These are phyloP conservation scores for Ectemnius continuus DNA, from an alignment of 2,888 invertebrate species.

Conservation along the genomic window DNA sequence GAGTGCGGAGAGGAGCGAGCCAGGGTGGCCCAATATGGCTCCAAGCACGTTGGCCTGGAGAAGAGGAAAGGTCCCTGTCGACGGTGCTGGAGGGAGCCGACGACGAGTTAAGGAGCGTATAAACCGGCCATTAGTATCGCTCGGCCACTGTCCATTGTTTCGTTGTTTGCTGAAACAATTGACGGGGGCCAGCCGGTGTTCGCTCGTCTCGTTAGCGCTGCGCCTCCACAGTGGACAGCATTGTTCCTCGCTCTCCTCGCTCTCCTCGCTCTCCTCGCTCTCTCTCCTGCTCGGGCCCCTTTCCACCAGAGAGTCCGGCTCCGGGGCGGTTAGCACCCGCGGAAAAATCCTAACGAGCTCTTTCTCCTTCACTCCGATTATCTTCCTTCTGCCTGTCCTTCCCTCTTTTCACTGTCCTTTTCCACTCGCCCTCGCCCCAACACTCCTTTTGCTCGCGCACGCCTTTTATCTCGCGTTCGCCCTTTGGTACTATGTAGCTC, in stretches of 20 bases:
- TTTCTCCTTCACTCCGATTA: constrained; percentile 10
- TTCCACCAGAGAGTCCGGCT: too few relatives aligned
- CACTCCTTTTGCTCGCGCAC: constrained; percentile 31
- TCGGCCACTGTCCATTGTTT: constrained; percentile 75
- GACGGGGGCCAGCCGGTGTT: constrained; percentile 75
- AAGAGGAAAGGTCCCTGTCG: constrained; percentile 28
- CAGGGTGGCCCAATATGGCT: constrained; percentile 54
- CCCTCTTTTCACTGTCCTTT: constrained; percentile 5
- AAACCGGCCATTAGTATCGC: constrained; percentile 67
- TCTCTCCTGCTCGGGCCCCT: constrained; percentile 48
- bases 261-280: too few relatives aligned
- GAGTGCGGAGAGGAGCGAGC: constrained; percentile 23
- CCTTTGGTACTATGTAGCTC: constrained; percentile 15
- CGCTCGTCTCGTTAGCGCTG: constrained; percentile 10
- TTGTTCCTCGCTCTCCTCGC: constrained; percentile 35
- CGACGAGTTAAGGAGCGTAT: constrained; percentile 70
- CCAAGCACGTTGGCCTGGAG: constrained; percentile 34
- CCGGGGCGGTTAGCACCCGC: constrained; percentile 11
- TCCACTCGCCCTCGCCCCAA: not conserved
- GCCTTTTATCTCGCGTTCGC: constrained; percentile 14
- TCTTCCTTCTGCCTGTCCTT: constrained; percentile 1
- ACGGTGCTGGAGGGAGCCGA: constrained; percentile 39
- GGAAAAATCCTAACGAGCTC: constrained; percentile 10
- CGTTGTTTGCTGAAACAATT: constrained; percentile 72
- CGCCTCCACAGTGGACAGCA: constrained; percentile 10